These are phyloP conservation scores for Spilogale gracilis DNA, from an alignment of 2,113 vertebrate species.

Conservation along the genomic window DNA sequence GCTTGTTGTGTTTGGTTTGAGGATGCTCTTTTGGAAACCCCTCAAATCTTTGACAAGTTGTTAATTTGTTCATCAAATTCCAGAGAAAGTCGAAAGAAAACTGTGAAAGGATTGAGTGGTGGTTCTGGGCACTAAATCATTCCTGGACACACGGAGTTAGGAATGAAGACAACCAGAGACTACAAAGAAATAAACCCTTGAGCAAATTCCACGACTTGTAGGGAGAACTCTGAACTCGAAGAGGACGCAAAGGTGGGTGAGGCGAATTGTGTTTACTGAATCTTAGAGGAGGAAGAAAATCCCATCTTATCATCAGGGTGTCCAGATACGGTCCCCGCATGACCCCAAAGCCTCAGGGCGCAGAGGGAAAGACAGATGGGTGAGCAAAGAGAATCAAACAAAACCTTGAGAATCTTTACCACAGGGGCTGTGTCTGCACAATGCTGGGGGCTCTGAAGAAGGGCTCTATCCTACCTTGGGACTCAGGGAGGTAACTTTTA, in stretches of 20 bases:
- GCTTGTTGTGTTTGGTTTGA: neutral
- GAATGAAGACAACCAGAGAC: neutral
- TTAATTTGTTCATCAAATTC: neutral
- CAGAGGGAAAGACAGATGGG: neutral
- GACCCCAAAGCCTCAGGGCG: neutral
- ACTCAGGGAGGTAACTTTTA: neutral
- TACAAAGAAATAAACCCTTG: neutral
- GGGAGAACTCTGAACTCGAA: neutral
- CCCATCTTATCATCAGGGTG: neutral
- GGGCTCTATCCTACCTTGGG: no score
- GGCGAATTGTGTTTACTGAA: neutral
- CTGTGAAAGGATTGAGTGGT: neutral
- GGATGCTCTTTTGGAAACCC: neutral
- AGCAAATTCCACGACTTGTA: neutral
- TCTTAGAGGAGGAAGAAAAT: neutral
- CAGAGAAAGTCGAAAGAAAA: neutral
- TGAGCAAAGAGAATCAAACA: neutral
- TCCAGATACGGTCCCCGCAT: neutral
- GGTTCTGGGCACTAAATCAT: neutral
- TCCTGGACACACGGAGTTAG: neutral
- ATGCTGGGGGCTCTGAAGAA: accelerated
- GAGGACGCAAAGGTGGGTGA: neutral
- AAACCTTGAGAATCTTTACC: no score
- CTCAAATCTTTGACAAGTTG: neutral
- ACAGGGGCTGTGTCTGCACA: neutral